Evolutionary conservation across 2,888 invertebrate species (phyloP), one percentile per base, ranked within the genome.

Genomic region (Emmelina monodactyla): DNA sequence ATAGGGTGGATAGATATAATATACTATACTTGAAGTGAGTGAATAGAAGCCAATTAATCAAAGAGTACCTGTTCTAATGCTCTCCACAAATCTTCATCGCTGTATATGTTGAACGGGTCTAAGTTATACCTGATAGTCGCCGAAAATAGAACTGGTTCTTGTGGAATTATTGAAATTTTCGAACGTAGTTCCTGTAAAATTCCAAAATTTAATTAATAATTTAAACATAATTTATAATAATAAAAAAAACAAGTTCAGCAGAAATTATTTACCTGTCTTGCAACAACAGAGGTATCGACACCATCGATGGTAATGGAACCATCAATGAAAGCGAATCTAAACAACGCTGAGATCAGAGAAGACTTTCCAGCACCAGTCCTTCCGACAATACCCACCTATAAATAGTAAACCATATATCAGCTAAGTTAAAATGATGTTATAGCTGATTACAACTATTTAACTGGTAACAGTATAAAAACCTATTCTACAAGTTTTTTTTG

Each of bases 361-460:
- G 89, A 88, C 59, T 91, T 91, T n/a, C 92, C 93, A 1, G 92
- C 92, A 0, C 93, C 93, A 0, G 93, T 93, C 48, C 92, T 71
- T 0, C 93, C 92, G 2, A 91, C 88, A 6, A 92, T 86, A 2
- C 92, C 92, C 4, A 65, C 56, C 65, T 66, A n/a, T 38, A 37
- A 47, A 35, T 14, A 11, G 32, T 13, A 10, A 28, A 16, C 16
- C 31, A n/a, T 13, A 40, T 11, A 22, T 14, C n/a, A n/a, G n/a
- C n/a, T n/a, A n/a, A n/a, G n/a, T n/a, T n/a, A n/a, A n/a, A n/a
- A n/a, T n/a, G n/a, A n/a, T n/a, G n/a, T n/a, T n/a, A n/a, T n/a
- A n/a, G n/a, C n/a, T n/a, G n/a, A n/a, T n/a, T n/a, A n/a, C n/a
- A n/a, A n/a, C n/a, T n/a, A n/a, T n/a, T n/a, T n/a, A n/a, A n/a